Evolutionary conservation across 2,113 vertebrate genomes (phyloP).

Genomic region (Cacatua alba): DNA sequence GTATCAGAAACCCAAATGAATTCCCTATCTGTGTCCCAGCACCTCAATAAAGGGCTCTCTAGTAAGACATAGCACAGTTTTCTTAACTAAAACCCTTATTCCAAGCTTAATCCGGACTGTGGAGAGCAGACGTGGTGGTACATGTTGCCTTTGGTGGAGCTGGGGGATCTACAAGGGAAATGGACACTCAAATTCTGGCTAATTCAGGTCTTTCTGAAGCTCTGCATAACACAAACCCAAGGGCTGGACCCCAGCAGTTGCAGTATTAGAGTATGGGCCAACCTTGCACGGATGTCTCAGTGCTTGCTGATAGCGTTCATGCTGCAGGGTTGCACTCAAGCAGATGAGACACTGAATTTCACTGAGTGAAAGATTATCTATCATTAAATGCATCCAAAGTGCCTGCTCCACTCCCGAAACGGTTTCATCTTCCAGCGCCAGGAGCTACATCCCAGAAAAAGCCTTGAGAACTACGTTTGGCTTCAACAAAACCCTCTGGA

Average conservation of each 20-base stretch:
- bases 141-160: rapidly evolving
- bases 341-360: not conserved
- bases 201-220: not conserved
- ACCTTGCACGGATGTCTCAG: not conserved
- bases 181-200: rapidly evolving
- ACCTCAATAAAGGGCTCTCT: not conserved
- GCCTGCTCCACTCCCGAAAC: not conserved
- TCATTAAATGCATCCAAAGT: not conserved
- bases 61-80: not conserved
- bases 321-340: not conserved
- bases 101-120: not conserved
- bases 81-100: rapidly evolving
- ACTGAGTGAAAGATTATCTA: not conserved
- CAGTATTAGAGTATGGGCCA: rapidly evolving
- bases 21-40: not conserved
- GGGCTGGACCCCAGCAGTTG: not conserved
- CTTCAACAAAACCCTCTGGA: not conserved
- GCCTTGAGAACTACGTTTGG: not conserved
- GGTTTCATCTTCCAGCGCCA: not conserved
- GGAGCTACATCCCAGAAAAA: not conserved
- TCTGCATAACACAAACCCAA: rapidly evolving
- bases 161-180: not conserved
- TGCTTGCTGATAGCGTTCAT: not conserved
- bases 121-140: not conserved
- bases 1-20: not conserved